Base-by-base conservation (phyloP, 1,140 invertebrate genomes). In the Pentalonia nigronervosa region DNA sequence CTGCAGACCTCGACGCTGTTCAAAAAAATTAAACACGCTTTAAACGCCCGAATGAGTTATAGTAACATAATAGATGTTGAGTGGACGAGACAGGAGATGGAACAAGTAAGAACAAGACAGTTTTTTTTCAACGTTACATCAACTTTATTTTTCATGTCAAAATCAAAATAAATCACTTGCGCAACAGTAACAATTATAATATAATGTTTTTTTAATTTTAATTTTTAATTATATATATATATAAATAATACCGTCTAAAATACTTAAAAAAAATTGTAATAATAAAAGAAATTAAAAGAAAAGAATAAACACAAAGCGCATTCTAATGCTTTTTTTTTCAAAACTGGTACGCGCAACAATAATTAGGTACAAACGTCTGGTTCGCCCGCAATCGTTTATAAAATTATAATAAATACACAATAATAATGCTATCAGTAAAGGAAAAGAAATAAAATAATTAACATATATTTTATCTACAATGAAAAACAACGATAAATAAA, bases 191-290 rank as follows among this genome's bases (percentile, higher is more conserved):
- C 91, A 93, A 93, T 86, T 93, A 93, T 86, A 93, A 93, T 84
- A 84, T 84, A 53, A 86, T 84, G 23, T 84, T 45, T 84, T 83
- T 45, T 86, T 84, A 41, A 45, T 86, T 25, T 84, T 25, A 60
- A 60, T 67, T 67, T 76, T 76, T n/a, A 76, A n/a, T 76, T 76
- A 76, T 76, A 76, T 88, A 48, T 88, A 48, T 91, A 48, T 93
- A 93, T 93, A 93, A 93, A 93, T 93, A 93, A 93, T 93, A 93
- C 48, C 91, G 36, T 93, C 76, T 93, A 93, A 93, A 56, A 93
- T 92, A 92, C 47, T 92, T 83, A 25, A n/a, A 83, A 91, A 41
- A 60, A 91, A 91, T 76, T 45, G 83, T 83, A 83, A 91, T 76
- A 91, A 67, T 47, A 92, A 92, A 60, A 81, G 36, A 81, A 91